Evolutionary conservation across 2,113 vertebrate species (phyloP), one percentile per base, ranked within the genome.

Genomic region (Himantopus leucocephalus): DNA sequence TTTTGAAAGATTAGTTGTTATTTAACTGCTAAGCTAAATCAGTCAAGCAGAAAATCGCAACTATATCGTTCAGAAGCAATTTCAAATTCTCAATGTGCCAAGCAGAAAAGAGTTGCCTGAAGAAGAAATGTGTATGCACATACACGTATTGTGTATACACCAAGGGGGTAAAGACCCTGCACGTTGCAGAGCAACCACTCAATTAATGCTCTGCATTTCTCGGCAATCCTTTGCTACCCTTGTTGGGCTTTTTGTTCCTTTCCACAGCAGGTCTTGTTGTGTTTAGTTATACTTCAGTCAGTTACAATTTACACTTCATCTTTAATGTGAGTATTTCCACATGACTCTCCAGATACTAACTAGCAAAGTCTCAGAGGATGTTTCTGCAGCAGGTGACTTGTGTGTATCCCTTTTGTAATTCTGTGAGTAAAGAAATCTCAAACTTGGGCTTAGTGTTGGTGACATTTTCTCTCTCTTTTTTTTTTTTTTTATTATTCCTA

Each of bases 1-100:
- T 97, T 97, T 94, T 35, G 88, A 37, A 82, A 97, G 97, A 98
- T 98, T 90, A 97, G 97, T 52, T 86, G 97, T 94, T 97, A 60
- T 92, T 98, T 87, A 97, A 94, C 92, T 88, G 97, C 96, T 97
- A 73, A 97, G 95, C 97, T 89, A 93, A 96, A 71, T 88, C 97
- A 97, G 95, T 92, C 96, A 96, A 95, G 97, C 88, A 92, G 84
- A 96, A 96, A 97, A 86, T 88, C 72, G 4, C 58, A 37, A 70
- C 88, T 77, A 16, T 48, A 59, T 39, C 58, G 85, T 78, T 88
- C 37, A 66, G 96, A 93, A 87, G 92, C 80, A 50, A 50, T 90
- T 94, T 94, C 75, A 47, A 53, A 79, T 83, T 90, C 96, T 92
- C 64, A n/a, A 3, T 16, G 71, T 81, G 95, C 85, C 85, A 22